Evolutionary conservation across 2,797 vertebrate species (phyloP), one percentile per base, ranked within the genome.

Genomic region (Gephyroberyx darwinii): DNA sequence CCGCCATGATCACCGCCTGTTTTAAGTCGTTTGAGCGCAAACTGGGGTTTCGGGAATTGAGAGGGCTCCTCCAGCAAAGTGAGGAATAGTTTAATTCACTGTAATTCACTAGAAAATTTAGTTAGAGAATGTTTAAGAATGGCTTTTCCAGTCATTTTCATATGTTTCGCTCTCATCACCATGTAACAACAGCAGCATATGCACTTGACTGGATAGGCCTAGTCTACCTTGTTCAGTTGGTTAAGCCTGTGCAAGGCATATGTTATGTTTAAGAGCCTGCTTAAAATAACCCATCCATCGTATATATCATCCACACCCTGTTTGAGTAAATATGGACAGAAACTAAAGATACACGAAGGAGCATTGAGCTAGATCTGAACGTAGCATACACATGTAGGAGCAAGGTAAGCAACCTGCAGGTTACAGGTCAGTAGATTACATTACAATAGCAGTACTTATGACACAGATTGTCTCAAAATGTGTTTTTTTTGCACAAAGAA

Each of bases 281-380:
- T 48, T 58, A 68, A 58, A 68, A 56, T 45, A 30, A 70, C 35
- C 20, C 51, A 73, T 71, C 55, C 47, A 14, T 82, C 61, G 73
- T 26, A 26, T 26, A 26, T 26, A 26, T 66, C 69, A 68, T 62
- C 74, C 65, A 67, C 80, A 65, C 33, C 50, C 52, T 62, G 54
- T 56, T 48, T 14, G 64, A 1, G 20, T 61, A 20, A 67, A 72
- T 20, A 51, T 73, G 30, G 51, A 74, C 59, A 55, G 2, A 26
- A 26, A 52, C 68, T 31, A 48, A 64, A 78, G 37, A 69, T 45
- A 56, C 50, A 39, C 33, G 5, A 54, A 53, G 57, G 19, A 1
- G 12, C 39, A 41, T 8, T 41, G 39, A 26, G 26, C 2, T 26
- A 3, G 26, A 26, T 26, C 26, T 26, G 26, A 26, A 26, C 26